These are phyloP conservation scores for Gymnoscopelus microlampas DNA, from an alignment of 2,797 vertebrate genomes.

Conservation along the genomic window DNA sequence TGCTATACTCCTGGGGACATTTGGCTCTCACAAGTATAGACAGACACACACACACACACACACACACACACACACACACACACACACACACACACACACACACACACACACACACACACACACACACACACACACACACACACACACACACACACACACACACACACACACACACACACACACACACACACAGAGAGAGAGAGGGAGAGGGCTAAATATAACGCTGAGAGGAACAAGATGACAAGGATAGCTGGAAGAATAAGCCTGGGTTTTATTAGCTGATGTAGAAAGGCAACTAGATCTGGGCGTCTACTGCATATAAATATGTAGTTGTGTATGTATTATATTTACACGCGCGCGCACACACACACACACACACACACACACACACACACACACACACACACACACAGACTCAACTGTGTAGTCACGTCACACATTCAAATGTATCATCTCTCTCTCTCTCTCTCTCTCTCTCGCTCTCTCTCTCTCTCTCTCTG, in stretches of 20 bases:
- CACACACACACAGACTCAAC: neutral
- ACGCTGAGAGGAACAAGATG: slow-evolving; percentile 64
- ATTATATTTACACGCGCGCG: slow-evolving; percentile 23
- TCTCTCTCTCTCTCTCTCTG: neutral
- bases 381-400: slow-evolving; percentile 7
- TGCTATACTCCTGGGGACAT: too few species aligned
- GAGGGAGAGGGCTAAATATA: slow-evolving; percentile 57
- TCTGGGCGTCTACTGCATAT: slow-evolving; percentile 31
- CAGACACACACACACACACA: neutral
- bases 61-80: slow-evolving; percentile 18
- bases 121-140: neutral
- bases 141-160: slow-evolving; percentile 16
- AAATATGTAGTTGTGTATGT: slow-evolving; percentile 4
- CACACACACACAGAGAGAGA: neutral
- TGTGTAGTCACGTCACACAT: too few species aligned
- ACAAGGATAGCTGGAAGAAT: slow-evolving; percentile 40
- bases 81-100: neutral
- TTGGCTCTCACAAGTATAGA: too few species aligned
- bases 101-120: slow-evolving; percentile 11
- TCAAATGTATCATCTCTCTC: too few species aligned
- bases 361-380: slow-evolving; percentile 9
- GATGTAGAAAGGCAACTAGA: slow-evolving; percentile 37
- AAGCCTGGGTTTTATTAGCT: slow-evolving; percentile 51
- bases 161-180: neutral
- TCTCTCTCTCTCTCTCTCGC: too few species aligned